Percentiles rank a stretch among this genome's conserved stretches.
Evolutionary conservation across 2,113 vertebrate genomes (phyloP).

Genomic region (Zosterops borbonicus): DNA sequence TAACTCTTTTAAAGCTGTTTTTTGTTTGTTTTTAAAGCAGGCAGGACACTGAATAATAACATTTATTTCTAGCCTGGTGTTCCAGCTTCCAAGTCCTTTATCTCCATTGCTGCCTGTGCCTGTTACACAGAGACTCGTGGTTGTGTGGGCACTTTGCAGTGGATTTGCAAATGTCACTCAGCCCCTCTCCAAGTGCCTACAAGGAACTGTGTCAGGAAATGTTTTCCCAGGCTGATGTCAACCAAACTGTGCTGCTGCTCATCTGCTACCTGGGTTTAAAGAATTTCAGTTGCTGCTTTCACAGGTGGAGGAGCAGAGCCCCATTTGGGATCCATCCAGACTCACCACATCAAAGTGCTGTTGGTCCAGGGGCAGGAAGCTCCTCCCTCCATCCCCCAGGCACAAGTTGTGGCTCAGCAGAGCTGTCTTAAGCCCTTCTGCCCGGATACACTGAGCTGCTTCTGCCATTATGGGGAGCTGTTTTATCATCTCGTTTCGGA

Average conservation of each 20-base stretch:
- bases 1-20: not conserved
- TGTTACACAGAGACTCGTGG: not conserved
- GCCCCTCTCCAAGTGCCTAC: not conserved
- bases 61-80: not conserved
- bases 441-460: constrained; percentile 73
- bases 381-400: constrained; percentile 55
- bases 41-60: not conserved
- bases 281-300: not conserved
- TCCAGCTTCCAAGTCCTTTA: not conserved
- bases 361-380: constrained; percentile 68
- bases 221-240: not conserved
- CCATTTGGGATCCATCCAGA: not conserved
- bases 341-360: constrained; percentile 82
- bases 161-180: not conserved
- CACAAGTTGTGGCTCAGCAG: constrained; percentile 77
- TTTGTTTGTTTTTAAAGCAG: not conserved
- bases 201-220: not conserved
- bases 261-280: not conserved
- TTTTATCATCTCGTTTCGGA: constrained; percentile 54
- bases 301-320: not conserved
- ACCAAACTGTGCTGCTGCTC: not conserved
- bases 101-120: not conserved
- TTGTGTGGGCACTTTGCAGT: not conserved
- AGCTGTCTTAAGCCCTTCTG: constrained; percentile 78
- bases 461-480: constrained; percentile 78